Evolutionary conservation across 2,888 invertebrate species (phyloP), one percentile per base, ranked within the genome.

Genomic region (Harpalus rufipes): DNA sequence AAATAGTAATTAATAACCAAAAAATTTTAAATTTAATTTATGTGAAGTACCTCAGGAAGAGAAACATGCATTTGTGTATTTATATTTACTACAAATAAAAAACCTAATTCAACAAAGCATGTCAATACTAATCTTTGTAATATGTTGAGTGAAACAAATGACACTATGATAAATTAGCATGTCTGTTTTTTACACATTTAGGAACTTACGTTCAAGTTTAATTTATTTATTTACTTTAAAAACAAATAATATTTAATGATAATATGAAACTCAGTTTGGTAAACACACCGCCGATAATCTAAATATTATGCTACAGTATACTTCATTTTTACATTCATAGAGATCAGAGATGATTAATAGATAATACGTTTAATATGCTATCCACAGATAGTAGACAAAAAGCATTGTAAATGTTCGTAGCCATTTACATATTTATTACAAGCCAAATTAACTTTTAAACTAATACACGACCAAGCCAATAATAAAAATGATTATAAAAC

Each of bases 371-470:
- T 68, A 68, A 2, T 12, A 32, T 32, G 39, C 68, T 12, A 68
- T 41, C 39, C 68, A 68, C 68, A 68, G 39, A 39, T 32, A 39
- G 7, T n/a, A 14, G 0, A 32, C 39, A 59, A 59, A 59, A 16
- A 59, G 59, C 14, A 16, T 3, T 14, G 63, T 25, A 63, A 63
- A 63, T 25, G 7, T 63, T 1, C 7, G 6, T 39, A 14, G 6
- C 68, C 68, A 68, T 68, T 68, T 68, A 68, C 68, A 68, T 68
- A 68, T 68, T 21, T 63, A 63, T 63, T 63, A 68, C 68, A 14
- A n/a, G 39, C n/a, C 32, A 68, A 68, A 68, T 68, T 68, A 68
- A 68, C 68, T 68, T 68, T 68, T 68, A 68, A 68, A 68, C 68
- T 68, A 68, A 68, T 68, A 68, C n/a, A 68, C 68, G 68, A 68